Evolutionary conservation across 2,888 invertebrate species (phyloP).

Genomic region (Heliconius ismenius): DNA sequence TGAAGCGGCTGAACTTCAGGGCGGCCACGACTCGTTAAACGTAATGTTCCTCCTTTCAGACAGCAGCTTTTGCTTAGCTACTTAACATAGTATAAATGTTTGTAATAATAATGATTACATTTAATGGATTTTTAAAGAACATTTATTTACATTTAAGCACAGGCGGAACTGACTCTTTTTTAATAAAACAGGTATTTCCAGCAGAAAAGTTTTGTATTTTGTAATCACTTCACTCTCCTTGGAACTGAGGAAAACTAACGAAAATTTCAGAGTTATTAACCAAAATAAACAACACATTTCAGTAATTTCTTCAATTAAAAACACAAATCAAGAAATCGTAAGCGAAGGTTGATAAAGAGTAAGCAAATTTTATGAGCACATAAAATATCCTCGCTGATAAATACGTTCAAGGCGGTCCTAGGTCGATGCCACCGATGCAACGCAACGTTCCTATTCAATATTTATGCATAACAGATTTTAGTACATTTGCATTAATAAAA

Average conservation of each 20-base stretch:
- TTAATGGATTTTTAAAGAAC: neutral
- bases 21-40: no score
- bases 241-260: no score
- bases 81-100: no score
- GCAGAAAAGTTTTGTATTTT: no score
- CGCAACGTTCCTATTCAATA: neutral
- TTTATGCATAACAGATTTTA: neutral
- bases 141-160: neutral
- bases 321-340: neutral
- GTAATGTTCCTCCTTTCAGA: neutral
- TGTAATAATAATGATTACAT: neutral
- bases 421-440: conserved; percentile 30
- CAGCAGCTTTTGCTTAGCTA: no score
- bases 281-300: neutral
- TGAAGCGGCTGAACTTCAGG: no score
- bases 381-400: conserved; percentile 28
- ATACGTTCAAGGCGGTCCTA: conserved; percentile 21
- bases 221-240: no score
- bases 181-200: no score
- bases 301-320: neutral
- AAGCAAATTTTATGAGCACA: conserved; percentile 25
- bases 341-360: conserved; percentile 13
- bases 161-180: no score
- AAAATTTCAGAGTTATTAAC: no score
- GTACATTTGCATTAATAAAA: neutral